These are phyloP conservation scores for Petrophora chlorosata DNA, from an alignment of 2,888 invertebrate genomes.

Conservation along the genomic window DNA sequence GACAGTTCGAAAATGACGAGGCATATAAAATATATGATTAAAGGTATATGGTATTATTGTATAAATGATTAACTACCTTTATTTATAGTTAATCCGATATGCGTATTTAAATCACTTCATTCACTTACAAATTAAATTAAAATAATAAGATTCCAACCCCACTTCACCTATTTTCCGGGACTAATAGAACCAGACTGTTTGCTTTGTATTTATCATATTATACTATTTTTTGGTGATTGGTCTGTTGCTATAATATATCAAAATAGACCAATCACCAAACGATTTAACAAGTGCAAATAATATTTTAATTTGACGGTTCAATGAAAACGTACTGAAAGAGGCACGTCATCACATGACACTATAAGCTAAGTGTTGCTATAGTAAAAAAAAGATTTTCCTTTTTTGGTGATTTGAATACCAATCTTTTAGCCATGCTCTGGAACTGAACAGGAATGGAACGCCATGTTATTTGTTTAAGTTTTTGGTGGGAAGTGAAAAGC, in stretches of 20 bases:
- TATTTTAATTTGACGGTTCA: background rate
- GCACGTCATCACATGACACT: constrained; percentile 61
- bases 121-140: constrained; percentile 34
- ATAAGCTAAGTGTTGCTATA: constrained; percentile 26
- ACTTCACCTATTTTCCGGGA: constrained; percentile 27
- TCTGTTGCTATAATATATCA: background rate
- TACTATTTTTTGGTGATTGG: constrained; percentile 10
- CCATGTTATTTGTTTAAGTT: no score
- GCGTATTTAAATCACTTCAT: constrained; percentile 25
- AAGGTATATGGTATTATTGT: background rate
- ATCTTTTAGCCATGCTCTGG: no score
- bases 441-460: no score
- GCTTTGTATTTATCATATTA: background rate
- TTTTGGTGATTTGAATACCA: background rate
- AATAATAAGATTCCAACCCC: constrained; percentile 24
- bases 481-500: no score
- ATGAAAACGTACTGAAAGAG: constrained; percentile 38
- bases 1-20: constrained; percentile 38
- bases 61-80: constrained; percentile 21
- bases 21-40: constrained; percentile 33
- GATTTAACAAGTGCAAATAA: background rate
- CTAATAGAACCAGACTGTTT: constrained; percentile 31
- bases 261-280: constrained; percentile 29
- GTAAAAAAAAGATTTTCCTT: background rate
- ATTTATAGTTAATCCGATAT: constrained; percentile 13